Percentiles rank a stretch among this genome's conserved stretches.
Evolutionary conservation across 2,113 vertebrate species (phyloP).

Genomic region (Poeciliopsis turrubarensis): DNA sequence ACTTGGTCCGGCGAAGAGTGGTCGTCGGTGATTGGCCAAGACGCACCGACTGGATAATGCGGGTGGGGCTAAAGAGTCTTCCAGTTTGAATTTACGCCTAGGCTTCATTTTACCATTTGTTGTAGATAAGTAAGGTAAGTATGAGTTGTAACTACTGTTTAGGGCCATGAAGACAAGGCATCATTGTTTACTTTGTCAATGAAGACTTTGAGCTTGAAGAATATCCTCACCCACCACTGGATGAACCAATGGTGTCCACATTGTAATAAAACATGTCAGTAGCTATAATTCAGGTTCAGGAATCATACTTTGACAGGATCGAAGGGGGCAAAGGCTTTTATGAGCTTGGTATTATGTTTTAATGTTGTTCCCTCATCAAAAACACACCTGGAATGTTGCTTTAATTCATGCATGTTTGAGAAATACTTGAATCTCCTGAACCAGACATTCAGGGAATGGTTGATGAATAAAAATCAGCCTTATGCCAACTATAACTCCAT

Average conservation of each 20-base stretch:
- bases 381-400: no score
- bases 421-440: no score
- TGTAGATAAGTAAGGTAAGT: neutral
- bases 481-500: neutral
- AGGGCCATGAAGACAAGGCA: neutral
- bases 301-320: neutral
- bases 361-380: no score
- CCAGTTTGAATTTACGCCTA: no score
- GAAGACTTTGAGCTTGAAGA: neutral
- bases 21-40: no score
- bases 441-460: neutral
- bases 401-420: no score
- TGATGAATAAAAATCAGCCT: neutral
- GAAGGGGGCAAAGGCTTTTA: neutral
- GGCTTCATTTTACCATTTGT: neutral
- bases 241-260: neutral
- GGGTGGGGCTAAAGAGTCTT: no score
- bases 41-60: no score
- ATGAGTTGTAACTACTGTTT: neutral
- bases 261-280: neutral
- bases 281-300: neutral
- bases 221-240: neutral
- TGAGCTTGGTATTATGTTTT: no score
- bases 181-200: neutral
- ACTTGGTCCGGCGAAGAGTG: no score